A percentile compares a stretch with the other conserved stretches of the same genome.
phyloP scores from a whole-genome alignment of 2,888 invertebrate species.

The Oasisia sp. region DNA sequence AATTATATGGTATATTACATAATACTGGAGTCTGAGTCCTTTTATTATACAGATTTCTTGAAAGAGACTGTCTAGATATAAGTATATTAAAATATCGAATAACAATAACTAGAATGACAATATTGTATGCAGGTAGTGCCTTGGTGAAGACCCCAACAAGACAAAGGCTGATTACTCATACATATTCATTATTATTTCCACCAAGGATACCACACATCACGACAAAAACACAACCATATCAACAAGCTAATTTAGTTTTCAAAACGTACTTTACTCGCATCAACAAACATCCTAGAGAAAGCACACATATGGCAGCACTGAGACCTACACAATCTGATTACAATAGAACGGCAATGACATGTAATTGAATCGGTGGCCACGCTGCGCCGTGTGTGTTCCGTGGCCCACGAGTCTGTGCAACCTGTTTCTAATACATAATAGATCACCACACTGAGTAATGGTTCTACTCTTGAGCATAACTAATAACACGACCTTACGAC shows the following conservation, averaged over 20 bases:
- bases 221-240: background rate
- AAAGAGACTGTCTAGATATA: background rate
- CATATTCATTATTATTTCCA: too few species aligned
- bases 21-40: background rate
- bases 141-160: background rate
- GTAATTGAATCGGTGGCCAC: background rate
- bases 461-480: background rate
- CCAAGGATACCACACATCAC: background rate
- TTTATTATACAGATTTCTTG: background rate
- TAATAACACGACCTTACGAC: background rate
- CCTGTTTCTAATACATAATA: background rate
- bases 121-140: background rate
- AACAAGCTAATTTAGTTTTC: too few species aligned
- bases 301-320: background rate
- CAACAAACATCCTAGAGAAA: too few species aligned
- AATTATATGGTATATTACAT: background rate
- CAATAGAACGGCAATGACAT: slow-evolving; percentile 1
- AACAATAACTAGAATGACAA: background rate
- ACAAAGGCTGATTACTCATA: background rate
- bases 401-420: background rate
- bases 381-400: background rate
- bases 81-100: background rate
- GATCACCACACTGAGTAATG: background rate
- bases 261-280: too few species aligned
- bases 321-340: background rate